Percentiles rank a stretch among this genome's conserved stretches.
These are phyloP conservation scores for Bathynomus jamesi DNA, from an alignment of 1,140 invertebrate species.

Conservation along the genomic window DNA sequence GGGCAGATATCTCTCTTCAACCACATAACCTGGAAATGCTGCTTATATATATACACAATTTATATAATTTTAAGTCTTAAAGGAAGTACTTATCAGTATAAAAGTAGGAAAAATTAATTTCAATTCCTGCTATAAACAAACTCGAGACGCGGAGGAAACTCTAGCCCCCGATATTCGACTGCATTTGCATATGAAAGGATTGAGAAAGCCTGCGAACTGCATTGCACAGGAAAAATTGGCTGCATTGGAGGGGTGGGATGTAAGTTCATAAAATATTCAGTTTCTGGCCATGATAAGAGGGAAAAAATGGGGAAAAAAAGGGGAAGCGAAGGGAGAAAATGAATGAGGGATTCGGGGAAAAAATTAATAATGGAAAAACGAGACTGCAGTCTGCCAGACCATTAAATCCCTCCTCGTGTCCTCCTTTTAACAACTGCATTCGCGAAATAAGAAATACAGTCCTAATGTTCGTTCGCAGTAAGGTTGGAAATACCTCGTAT, in stretches of 20 bases:
- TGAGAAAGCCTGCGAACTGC: not conserved
- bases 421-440: not conserved
- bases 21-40: no score
- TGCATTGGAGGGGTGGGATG: not conserved
- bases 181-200: not conserved
- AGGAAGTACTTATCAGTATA: no score
- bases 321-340: slow-evolving; percentile 2
- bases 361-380: not conserved
- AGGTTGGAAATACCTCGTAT: not conserved
- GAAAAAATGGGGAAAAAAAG: not conserved
- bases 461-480: not conserved
- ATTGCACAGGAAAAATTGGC: not conserved
- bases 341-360: not conserved
- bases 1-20: no score
- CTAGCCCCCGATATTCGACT: not conserved
- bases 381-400: not conserved
- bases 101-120: no score
- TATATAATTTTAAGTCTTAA: no score
- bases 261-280: slow-evolving; percentile 7
- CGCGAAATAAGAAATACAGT: not conserved
- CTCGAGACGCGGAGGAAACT: not conserved
- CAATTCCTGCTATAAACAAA: not conserved
- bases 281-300: not conserved
- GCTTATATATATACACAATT: no score
- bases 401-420: not conserved